Conservation (phyloP, 2,888 invertebrate genomes). For the Helleia helle region DNA sequence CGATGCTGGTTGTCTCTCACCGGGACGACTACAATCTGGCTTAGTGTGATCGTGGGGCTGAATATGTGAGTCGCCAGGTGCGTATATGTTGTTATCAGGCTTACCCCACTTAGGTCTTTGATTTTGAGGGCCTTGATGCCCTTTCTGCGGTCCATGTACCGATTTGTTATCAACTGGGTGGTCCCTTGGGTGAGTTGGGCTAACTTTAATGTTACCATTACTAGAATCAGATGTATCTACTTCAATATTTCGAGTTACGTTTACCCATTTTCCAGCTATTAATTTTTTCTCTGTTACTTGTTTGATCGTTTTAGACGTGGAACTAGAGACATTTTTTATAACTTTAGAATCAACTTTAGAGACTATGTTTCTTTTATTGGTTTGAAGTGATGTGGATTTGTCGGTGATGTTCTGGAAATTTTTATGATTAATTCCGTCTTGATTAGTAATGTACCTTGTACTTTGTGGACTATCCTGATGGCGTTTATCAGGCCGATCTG, state of each 20-base stretch:
- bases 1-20: conserved; percentile 32
- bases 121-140: conserved; percentile 43
- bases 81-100: conserved; percentile 37
- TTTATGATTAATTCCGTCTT: neutral
- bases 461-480: conserved; percentile 1
- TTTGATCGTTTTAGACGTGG: conserved; percentile 70
- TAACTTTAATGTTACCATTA: conserved; percentile 16
- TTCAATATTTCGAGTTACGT: conserved; percentile 77
- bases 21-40: conserved; percentile 68
- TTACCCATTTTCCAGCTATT: conserved; percentile 61
- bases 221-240: conserved; percentile 37
- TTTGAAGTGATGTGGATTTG: conserved; percentile 33
- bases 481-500: neutral
- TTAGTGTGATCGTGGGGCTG: conserved; percentile 26
- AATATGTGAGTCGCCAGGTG: conserved; percentile 22
- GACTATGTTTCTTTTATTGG: conserved; percentile 33
- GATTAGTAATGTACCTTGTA: neutral
- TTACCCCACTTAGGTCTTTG: conserved; percentile 33
- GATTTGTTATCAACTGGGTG: too few relatives aligned
- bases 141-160: conserved; percentile 28
- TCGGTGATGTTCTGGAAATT: conserved; percentile 28
- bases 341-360: conserved; percentile 43
- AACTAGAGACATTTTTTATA: conserved; percentile 41
- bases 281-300: conserved; percentile 73
- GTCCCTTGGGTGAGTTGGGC: conserved; percentile 10